Percentiles rank a stretch among this genome's conserved stretches.
Evolutionary conservation across 2,113 vertebrate species (phyloP).

Genomic region (Grammomys surdaster): DNA sequence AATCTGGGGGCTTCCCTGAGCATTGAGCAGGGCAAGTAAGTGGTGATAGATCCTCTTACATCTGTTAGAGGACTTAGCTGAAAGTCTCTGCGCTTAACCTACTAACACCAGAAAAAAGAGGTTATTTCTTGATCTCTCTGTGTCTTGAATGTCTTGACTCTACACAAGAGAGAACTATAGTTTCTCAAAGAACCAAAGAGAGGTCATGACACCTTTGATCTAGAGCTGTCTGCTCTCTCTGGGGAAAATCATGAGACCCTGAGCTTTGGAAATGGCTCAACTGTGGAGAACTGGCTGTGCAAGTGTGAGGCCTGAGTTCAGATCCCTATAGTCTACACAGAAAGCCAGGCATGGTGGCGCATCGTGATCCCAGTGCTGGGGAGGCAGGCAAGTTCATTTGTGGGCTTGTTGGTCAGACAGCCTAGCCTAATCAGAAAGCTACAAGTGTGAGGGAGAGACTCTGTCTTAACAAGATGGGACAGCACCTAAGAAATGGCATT

Average conservation of each 20-base stretch:
- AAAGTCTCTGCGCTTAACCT: slow-evolving; percentile 8
- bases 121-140: background rate
- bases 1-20: slow-evolving; percentile 24
- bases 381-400: background rate
- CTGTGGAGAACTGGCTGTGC: background rate
- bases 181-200: background rate
- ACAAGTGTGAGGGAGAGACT: background rate
- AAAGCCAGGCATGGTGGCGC: background rate
- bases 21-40: background rate
- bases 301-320: background rate
- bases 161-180: background rate
- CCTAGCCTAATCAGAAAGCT: background rate
- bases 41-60: background rate
- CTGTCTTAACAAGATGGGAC: background rate
- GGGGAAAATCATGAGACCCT: background rate
- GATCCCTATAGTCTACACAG: background rate
- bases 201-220: background rate
- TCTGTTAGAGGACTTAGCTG: background rate
- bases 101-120: slow-evolving; percentile 25
- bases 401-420: background rate
- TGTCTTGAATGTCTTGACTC: background rate
- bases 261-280: no score
- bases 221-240: background rate
- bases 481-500: background rate
- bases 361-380: background rate